Percentiles rank a stretch among this genome's conserved stretches.
Evolutionary conservation across 2,888 invertebrate species (phyloP).

Genomic region (Andrena marginata): DNA sequence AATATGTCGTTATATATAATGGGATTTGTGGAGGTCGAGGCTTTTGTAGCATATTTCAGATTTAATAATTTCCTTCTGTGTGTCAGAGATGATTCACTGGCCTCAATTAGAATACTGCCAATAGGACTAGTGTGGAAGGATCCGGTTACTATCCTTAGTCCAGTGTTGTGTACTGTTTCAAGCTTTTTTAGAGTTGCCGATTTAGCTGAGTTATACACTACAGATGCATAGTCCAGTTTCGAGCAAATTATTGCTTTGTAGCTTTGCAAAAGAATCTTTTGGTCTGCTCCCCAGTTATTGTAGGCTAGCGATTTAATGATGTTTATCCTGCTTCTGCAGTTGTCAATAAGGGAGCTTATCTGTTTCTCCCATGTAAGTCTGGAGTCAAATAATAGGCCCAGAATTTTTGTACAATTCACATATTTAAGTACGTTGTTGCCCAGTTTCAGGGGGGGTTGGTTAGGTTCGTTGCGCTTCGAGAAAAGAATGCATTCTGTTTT

Average conservation of each 20-base stretch:
- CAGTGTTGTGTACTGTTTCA: neutral
- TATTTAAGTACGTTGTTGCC: neutral
- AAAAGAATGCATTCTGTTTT: neutral
- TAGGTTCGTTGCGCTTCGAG: neutral
- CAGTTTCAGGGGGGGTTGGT: neutral
- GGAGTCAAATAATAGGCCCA: neutral
- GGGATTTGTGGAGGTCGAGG: neutral
- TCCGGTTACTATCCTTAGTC: neutral
- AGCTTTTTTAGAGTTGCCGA: neutral
- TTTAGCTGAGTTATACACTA: neutral
- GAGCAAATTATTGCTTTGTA: neutral
- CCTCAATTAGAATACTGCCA: neutral
- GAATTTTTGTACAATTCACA: neutral
- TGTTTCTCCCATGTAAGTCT: neutral
- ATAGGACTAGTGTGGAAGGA: neutral
- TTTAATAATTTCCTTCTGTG: neutral
- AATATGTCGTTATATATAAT: neutral
- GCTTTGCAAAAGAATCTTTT: too few relatives aligned
- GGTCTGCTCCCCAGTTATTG: neutral
- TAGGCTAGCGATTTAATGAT: neutral
- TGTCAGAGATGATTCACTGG: neutral
- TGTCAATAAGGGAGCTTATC: neutral
- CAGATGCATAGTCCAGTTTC: neutral
- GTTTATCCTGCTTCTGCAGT: neutral
- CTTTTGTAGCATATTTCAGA: conserved; percentile 4